Base-by-base conservation (phyloP, 2,113 vertebrate genomes). In the Melanerpes formicivorus region DNA sequence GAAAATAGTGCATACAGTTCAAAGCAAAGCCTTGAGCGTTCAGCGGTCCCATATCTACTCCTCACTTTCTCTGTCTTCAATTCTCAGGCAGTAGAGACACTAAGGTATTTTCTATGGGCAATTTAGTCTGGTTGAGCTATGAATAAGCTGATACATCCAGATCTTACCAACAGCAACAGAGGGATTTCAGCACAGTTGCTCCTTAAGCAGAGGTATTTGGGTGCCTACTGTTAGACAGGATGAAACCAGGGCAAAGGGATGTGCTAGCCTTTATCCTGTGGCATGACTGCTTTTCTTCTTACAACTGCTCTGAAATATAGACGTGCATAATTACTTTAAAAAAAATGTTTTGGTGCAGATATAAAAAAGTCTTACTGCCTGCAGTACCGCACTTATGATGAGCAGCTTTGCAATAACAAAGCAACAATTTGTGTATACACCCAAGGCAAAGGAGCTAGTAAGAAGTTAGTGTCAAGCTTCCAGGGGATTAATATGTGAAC, bases 381-480 rank as follows among this genome's bases (percentile, higher is more conserved):
- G 25, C 22, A 75, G 26, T 60, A 14, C 11, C 76, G 69, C n/a
- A 32, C 14, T 84, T 74, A 60, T 27, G 37, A 60, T 84, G 55
- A 91, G 18, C 67, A 90, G 44, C 15, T 19, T 27, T 91, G 37
- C 42, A 87, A 73, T 63, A 95, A 70, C 55, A 18, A 48, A 95
- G 71, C 16, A 93, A 84, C 18, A 40, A 79, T 94, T 93, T 95
- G 56, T 73, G 17, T 42, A n/a, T 62, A 26, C 44, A 90, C 52
- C 37, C n/a, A 56, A 93, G 79, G 84, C 44, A 93, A 81, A 80
- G 44, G 32, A 27, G 29, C 23, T 83, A 50, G 50, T 55, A 87
- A 94, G 94, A 94, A 93, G 22, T 94, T 60, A 82, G 60, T 72
- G 80, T 91, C 78, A 84, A 62, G 84, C 56, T 84, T 93, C 71